Evolutionary conservation across 2,113 vertebrate species (phyloP).

Genomic region (Vireo altiloquus): DNA sequence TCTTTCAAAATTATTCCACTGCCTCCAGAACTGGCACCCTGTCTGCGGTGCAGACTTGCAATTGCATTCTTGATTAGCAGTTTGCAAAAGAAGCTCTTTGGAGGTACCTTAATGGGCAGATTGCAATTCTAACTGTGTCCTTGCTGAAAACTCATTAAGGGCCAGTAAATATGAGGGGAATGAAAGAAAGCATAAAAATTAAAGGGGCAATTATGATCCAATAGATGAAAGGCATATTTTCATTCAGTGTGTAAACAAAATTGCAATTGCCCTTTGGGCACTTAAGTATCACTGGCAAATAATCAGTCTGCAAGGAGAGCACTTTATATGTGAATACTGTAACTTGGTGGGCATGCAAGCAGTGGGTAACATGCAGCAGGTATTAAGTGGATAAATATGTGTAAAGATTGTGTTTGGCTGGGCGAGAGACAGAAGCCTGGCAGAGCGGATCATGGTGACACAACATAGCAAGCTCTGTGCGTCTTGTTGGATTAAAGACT

Average conservation of each 20-base stretch:
- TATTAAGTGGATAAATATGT: conserved; percentile 53
- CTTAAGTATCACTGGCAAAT: neutral
- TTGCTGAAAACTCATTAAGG: conserved; percentile 33
- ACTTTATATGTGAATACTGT: neutral
- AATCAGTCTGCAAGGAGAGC: neutral
- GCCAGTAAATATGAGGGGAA: neutral
- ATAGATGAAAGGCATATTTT: neutral
- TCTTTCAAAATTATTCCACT: neutral
- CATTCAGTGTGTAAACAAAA: neutral
- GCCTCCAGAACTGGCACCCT: neutral
- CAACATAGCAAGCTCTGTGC: conserved; percentile 53
- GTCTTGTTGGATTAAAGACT: conserved; percentile 74
- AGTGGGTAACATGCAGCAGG: conserved; percentile 11
- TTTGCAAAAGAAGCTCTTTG: neutral
- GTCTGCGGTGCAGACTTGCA: neutral
- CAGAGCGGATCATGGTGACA: conserved; percentile 65
- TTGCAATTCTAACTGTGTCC: neutral
- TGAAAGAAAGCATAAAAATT: neutral
- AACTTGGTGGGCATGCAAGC: neutral
- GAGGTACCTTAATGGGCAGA: neutral
- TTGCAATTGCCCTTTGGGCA: neutral
- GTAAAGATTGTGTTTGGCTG: conserved; percentile 24
- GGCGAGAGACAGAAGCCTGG: conserved; percentile 34
- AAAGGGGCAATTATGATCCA: neutral
- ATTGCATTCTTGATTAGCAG: neutral